These are phyloP conservation scores for Rhynchonema sp. DNA, from an alignment of 2,888 invertebrate species.

Conservation along the genomic window DNA sequence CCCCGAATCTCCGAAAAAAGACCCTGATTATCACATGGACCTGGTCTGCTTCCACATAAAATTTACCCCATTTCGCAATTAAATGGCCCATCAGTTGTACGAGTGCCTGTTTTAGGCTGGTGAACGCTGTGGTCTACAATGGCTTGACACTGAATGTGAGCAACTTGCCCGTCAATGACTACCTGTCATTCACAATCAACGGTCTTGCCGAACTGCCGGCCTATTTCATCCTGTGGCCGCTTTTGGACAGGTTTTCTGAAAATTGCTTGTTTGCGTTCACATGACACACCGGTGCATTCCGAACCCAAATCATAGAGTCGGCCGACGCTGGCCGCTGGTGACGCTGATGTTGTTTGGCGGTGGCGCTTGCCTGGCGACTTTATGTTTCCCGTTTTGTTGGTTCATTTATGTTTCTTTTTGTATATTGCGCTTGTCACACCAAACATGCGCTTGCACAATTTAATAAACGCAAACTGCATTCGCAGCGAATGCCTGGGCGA, in stretches of 20 bases:
- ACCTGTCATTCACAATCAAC: constrained; percentile 61
- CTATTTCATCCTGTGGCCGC: constrained; percentile 63
- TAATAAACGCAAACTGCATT: too few species aligned
- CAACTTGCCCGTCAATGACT: constrained; percentile 58
- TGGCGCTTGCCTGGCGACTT: constrained; percentile 60
- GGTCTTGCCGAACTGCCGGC: constrained; percentile 63
- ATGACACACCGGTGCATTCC: too few species aligned
- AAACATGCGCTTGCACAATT: background rate
- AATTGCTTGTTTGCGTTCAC: too few species aligned
- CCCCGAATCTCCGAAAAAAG: constrained; percentile 71
- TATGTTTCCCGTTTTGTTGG: constrained; percentile 44
- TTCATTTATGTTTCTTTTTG: background rate
- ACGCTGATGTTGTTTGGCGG: constrained; percentile 66
- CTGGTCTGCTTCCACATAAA: too few species aligned
- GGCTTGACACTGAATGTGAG: constrained; percentile 67
- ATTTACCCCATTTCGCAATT: too few species aligned
- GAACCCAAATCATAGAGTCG: too few species aligned
- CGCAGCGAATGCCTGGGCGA: constrained; percentile 29
- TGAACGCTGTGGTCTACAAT: constrained; percentile 70
- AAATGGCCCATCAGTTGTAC: too few species aligned
- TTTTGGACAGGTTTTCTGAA: too few species aligned
- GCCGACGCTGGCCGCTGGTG: constrained; percentile 63
- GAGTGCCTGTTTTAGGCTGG: constrained; percentile 41
- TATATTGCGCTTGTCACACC: background rate
- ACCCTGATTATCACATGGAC: constrained; percentile 62